Evolutionary conservation across 2,797 vertebrate genomes (phyloP), one percentile per base, ranked within the genome.

Genomic region (Denticeps clupeoides): DNA sequence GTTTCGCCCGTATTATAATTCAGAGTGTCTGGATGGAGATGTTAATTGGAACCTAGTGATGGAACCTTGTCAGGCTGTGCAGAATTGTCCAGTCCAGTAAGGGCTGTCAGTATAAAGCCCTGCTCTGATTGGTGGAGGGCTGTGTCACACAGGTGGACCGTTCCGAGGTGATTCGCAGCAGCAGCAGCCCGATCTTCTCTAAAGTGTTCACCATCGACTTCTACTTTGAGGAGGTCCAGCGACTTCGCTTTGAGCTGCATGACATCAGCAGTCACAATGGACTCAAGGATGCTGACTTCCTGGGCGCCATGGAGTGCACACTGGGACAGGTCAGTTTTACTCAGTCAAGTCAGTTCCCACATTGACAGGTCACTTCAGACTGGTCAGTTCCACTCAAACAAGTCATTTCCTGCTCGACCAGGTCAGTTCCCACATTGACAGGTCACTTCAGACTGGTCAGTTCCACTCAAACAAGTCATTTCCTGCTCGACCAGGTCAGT

Each of bases 221-320:
- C 68, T 99, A 99, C 61, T 99, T 99, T 42, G 94, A 99, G 65
- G 94, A 97, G 65, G 91, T 99, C 13, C 94, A 99, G 66, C 80
- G 93, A 41, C 71, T 99, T 29, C 78, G 94, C 3, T 96, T 93
- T 58, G 94, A 99, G 54, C 89, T 97, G 45, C 91, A 93, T 2
- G 93, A 99, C 64, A 99, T 99, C 49, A 96, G 92, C 80, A 93
- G 89, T 53, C 92, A 97, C 76, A 97, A 99, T 1, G 93, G 93
- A 42, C 82, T 99, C 41, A 92, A 94, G 56, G 93, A 99, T 49
- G 90, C 92, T 0, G 94, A 97, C 73, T 97, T 99, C 60, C 83
- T 97, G 2, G 94, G 94, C 19, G 76, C 88, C 55, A 91, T 99
- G 90, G 94, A 99, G 61, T 99, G 94, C 64, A 97, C 94, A 0